Base-by-base conservation (phyloP, 2,113 vertebrate genomes). In the Muscicapa adusta region DNA sequence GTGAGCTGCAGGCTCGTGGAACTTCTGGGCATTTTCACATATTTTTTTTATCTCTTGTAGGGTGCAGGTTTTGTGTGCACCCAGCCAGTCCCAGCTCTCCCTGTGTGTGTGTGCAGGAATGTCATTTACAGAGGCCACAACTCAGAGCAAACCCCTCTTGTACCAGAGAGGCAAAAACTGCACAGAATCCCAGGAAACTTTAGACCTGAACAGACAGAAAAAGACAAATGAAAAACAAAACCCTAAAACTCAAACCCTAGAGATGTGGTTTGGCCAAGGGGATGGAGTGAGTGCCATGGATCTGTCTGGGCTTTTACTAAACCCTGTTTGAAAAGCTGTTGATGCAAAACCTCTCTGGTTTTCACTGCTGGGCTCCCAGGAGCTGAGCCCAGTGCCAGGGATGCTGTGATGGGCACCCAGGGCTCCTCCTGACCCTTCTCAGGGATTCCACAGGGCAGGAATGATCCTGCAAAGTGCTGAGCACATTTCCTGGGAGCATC, bases 211-310 rank as follows among this genome's bases (percentile, higher is more conserved):
- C 31, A 58, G 33, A 60, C 31, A 58, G 25, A 68, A 58, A 47
- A 58, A 7, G 8, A 11, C 24, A 12, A 29, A 56, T 23, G 34
- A 84, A 60, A n/a, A 70, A 48, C 47, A 15, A 76, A 60, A 43
- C 45, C 53, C 53, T 33, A 36, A 43, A 51, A 14, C 9, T 17
- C 72, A n/a, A 77, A 76, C 9, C 45, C 54, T 10, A 5, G 18
- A 42, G 58, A 31, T 5, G 36, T 22, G 63, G 23, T 22, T 34
- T 62, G 60, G 68, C 45, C 81, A 72, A 54, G 48, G 25, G 5
- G 48, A 34, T 4, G 22, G 33, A 56, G 45, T 0, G 0, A 31
- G 18, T 18, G 18, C 34, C 18, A 8, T 38, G 63, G 42, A 45
- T 43, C 38, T 33, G 18, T 3, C 48, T 70, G 26, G 31, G 57